Percentiles rank a stretch among this genome's conserved stretches.
These are phyloP conservation scores for Siniperca scherzeri DNA, from an alignment of 2,797 vertebrate genomes.

Conservation along the genomic window DNA sequence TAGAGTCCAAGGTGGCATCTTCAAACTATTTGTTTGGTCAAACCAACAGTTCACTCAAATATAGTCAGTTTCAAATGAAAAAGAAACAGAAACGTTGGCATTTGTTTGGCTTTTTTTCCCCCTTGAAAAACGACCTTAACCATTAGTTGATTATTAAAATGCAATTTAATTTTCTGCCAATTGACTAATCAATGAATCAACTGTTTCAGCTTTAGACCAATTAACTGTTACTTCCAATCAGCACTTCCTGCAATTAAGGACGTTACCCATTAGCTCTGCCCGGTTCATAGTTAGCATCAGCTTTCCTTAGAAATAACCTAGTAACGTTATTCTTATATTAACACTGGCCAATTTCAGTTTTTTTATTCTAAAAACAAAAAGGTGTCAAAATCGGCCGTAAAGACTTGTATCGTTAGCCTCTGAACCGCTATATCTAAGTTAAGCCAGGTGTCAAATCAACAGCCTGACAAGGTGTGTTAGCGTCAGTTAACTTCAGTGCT, in stretches of 20 bases:
- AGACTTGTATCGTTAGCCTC: too few relatives aligned
- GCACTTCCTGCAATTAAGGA: neutral
- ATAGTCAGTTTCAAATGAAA: neutral
- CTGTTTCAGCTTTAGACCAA: neutral
- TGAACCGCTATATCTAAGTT: neutral
- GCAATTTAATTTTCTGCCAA: too few relatives aligned
- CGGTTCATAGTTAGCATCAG: neutral
- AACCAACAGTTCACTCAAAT: neutral
- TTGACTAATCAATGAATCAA: neutral
- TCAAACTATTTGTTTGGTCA: neutral
- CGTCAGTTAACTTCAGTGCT: neutral
- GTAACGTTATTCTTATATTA: neutral
- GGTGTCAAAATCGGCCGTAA: too few relatives aligned
- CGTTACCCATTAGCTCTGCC: neutral
- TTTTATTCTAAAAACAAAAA: neutral
- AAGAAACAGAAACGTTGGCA: neutral
- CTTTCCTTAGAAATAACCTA: neutral
- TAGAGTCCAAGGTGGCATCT: neutral
- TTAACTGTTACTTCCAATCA: neutral
- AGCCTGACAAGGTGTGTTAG: neutral
- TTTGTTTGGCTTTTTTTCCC: neutral
- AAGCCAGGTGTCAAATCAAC: neutral
- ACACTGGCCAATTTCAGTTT: rapidly evolving
- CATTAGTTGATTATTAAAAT: neutral
- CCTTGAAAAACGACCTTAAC: neutral